Conservation (phyloP, 2,888 invertebrate species). For the Lasius fuliginosus region DNA sequence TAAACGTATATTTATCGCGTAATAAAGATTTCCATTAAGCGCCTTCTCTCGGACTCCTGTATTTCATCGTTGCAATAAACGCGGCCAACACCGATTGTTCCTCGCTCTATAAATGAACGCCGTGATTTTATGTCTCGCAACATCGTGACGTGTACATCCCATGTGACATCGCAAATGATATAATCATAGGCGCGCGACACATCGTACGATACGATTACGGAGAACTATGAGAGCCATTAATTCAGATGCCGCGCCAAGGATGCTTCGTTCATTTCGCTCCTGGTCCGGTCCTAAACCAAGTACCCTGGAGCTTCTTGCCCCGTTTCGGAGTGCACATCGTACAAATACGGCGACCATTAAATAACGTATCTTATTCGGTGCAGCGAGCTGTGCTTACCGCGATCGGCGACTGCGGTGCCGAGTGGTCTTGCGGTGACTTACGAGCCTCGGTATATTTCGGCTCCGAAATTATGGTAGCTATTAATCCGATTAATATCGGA, state of each 20-base stretch:
- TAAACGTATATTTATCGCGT: slow-evolving; percentile 29
- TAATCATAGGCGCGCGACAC: slow-evolving; percentile 28
- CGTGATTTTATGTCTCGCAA: slow-evolving; percentile 23
- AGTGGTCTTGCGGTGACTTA: slow-evolving; percentile 46
- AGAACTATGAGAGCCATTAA: slow-evolving; percentile 41
- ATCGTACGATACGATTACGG: slow-evolving; percentile 29
- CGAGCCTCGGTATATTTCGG: slow-evolving; percentile 26
- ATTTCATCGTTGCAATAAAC: slow-evolving; percentile 21
- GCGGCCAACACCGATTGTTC: slow-evolving; percentile 14
- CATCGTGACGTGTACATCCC: slow-evolving; percentile 1
- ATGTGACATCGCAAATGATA: slow-evolving; percentile 41
- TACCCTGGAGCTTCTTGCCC: slow-evolving; percentile 1
- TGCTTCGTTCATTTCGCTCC: slow-evolving; percentile 38
- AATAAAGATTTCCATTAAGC: slow-evolving; percentile 35
- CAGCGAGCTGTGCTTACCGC: slow-evolving; percentile 3
- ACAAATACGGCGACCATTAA: slow-evolving; percentile 44
- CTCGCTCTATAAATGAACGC: slow-evolving; percentile 10
- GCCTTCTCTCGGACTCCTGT: slow-evolving; percentile 12
- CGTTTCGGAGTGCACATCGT: slow-evolving; percentile 29
- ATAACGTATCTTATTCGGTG: slow-evolving; percentile 50
- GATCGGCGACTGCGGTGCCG: background rate
- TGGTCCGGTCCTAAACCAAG: background rate
- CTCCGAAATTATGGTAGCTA: slow-evolving; percentile 37
- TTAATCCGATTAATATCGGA: slow-evolving; percentile 36
- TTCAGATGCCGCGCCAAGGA: slow-evolving; percentile 38